phyloP scores from a whole-genome alignment of 1,140 invertebrate genomes.

The Lepidurus arcticus region DNA sequence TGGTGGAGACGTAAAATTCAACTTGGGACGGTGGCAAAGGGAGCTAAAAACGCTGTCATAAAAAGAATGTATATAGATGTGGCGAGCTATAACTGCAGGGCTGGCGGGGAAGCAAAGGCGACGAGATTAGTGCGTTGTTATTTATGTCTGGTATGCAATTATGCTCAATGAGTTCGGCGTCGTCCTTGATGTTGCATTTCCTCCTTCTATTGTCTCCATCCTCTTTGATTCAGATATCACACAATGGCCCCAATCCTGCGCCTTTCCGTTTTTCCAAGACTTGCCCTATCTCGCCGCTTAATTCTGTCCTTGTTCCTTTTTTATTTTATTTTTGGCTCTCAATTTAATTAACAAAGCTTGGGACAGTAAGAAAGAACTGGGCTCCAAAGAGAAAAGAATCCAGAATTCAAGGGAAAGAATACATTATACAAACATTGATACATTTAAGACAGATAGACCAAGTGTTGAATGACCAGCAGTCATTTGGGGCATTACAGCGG shows the following conservation, averaged over 20 bases:
- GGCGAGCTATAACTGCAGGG: constrained; percentile 1
- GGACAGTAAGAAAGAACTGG: not conserved
- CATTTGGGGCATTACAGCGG: not conserved
- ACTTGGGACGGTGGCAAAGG: not conserved
- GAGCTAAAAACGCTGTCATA: not conserved
- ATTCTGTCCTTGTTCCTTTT: not conserved
- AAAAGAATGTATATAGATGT: not conserved
- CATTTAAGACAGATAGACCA: not conserved
- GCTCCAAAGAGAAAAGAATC: not conserved
- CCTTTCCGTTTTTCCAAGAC: not conserved
- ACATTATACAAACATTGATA: not conserved
- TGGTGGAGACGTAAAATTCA: not conserved
- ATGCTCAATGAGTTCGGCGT: constrained; percentile 21
- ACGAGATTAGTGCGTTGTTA: constrained; percentile 13
- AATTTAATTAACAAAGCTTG: not conserved
- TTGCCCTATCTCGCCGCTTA: not conserved
- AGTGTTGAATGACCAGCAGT: constrained; percentile 3
- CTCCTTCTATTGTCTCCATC: constrained; percentile 12
- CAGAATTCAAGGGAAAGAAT: not conserved
- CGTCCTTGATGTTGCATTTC: constrained; percentile 21
- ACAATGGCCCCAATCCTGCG: not conserved
- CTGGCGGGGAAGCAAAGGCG: constrained; percentile 2
- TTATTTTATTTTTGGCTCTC: not conserved
- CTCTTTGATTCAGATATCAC: constrained; percentile 12
- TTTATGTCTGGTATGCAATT: constrained; percentile 16